phyloP scores from a whole-genome alignment of 1,140 invertebrate genomes.

The Medauroidea extradentata region DNA sequence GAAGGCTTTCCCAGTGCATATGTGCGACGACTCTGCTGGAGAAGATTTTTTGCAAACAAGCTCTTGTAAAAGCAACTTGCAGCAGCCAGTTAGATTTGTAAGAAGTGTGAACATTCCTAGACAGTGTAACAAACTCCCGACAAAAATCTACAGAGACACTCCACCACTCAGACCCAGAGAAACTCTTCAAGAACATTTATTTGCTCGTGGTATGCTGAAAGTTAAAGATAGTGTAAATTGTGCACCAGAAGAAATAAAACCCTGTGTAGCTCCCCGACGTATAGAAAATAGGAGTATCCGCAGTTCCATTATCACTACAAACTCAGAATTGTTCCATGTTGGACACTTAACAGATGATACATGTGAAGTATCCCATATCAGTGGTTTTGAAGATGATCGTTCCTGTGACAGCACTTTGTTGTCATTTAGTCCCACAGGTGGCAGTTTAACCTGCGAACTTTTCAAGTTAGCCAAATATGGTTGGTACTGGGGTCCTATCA shows the following conservation, averaged over 20 bases:
- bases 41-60: not conserved
- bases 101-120: not conserved
- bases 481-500: constrained; percentile 58
- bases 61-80: not conserved
- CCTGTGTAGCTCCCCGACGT: not conserved
- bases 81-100: constrained; percentile 3
- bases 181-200: not conserved
- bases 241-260: not conserved
- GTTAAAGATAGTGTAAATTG: not conserved
- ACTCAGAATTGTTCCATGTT: not conserved
- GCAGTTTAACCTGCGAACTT: constrained; percentile 46
- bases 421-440: not conserved
- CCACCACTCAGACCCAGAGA: not conserved
- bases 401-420: not conserved
- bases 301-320: not conserved
- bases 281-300: not conserved
- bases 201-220: not conserved
- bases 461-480: constrained; percentile 50
- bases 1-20: not conserved
- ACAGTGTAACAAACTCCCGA: not conserved
- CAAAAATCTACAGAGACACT: not conserved
- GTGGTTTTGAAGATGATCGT: not conserved
- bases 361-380: not conserved
- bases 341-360: not conserved
- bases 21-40: not conserved